Base-by-base conservation (phyloP, 2,888 invertebrate genomes). In the Pediacus dermestoides region DNA sequence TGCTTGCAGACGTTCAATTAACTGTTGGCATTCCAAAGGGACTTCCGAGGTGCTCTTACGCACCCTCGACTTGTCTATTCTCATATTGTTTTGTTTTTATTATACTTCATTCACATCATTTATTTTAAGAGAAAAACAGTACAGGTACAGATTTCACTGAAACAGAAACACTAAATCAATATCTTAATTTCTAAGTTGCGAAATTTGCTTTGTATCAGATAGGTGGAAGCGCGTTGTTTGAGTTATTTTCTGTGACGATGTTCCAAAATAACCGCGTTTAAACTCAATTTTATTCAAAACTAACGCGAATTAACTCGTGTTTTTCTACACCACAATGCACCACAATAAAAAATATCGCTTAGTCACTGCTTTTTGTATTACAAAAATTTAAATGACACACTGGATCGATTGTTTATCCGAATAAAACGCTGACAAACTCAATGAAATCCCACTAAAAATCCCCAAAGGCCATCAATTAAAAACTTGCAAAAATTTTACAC, bases 11-110 rank as follows among this genome's bases (percentile, higher is more conserved):
- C 80, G 79, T 57, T 82, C 84, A 56, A 88, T 88, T 37, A 88
- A 72, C 51, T 76, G 76, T 61, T 82, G 82, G 64, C 88, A 88
- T 71, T 88, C 88, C 44, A 78, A 73, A 52, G 83, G 82, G 70
- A 87, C 82, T 74, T 88, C 88, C 46, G 87, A 85, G 63, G 85
- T 83, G 74, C 85, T 83, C 70, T 87, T 87, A 69, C 87, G 86
- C 59, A 87, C 73, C 68, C 86, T 83, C 57, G 77, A 79, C 60
- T 82, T 77, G 65, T 88, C 88, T 61, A 88, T 85, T 76, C 86
- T 88, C 88, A 88, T 88, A 40, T 48, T 53, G 35, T 35, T 39
- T 37, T 25, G 11, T 13, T 28, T 11, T 13, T 28, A 13, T 28
- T 28, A 10, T 14, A 28, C 23, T 14, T 33, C 32, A 42, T 27